Conservation (phyloP, 2,797 vertebrate genomes). For the Chaetophractus vellerosus region DNA sequence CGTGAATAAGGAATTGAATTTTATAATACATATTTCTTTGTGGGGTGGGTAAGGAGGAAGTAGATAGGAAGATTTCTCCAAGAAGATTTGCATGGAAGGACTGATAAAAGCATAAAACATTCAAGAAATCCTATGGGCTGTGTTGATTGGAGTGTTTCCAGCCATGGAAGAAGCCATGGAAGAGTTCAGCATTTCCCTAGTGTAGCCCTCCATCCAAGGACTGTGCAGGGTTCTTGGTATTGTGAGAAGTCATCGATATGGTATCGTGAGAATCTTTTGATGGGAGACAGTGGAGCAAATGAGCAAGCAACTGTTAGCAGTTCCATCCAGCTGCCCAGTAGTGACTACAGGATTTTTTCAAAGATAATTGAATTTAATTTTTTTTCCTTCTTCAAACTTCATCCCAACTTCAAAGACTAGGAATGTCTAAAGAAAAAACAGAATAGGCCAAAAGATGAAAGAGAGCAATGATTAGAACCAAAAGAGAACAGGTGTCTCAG, state of each 20-base stretch:
- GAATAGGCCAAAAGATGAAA: neutral
- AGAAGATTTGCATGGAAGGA: too few relatives aligned
- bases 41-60: too few relatives aligned
- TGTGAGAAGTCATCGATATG: neutral
- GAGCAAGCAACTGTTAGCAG: neutral
- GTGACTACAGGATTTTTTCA: neutral
- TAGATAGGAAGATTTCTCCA: too few relatives aligned
- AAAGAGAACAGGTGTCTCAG: slow-evolving; percentile 13
- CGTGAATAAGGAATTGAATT: too few relatives aligned
- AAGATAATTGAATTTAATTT: neutral
- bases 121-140: too few relatives aligned
- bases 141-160: neutral
- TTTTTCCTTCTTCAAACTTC: neutral
- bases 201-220: neutral
- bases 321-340: neutral
- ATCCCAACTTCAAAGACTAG: neutral
- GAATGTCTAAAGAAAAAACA: slow-evolving; percentile 44
- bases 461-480: slow-evolving; percentile 32
- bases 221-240: neutral
- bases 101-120: too few relatives aligned
- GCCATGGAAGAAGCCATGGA: neutral
- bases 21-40: neutral
- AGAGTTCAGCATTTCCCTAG: neutral
- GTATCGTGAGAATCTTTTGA: neutral
- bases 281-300: neutral